Conservation (phyloP, 2,797 vertebrate genomes). For the Valencia hispanica region DNA sequence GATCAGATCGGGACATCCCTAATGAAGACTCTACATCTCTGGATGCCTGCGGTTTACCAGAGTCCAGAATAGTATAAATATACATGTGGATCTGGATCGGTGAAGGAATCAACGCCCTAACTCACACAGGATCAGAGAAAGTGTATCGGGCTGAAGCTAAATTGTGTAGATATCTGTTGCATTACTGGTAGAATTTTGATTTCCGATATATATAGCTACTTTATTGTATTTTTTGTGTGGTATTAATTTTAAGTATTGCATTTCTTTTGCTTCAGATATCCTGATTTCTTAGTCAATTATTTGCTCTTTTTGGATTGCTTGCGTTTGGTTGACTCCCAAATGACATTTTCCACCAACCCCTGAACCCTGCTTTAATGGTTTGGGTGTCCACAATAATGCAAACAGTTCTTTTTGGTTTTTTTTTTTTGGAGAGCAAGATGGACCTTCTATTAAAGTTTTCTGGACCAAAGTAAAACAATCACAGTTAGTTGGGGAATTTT, state of each 20-base stretch:
- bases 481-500: not conserved
- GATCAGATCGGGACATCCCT: too few species aligned
- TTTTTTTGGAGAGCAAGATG: not conserved
- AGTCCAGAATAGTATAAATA: not conserved
- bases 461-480: not conserved
- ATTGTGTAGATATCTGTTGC: not conserved
- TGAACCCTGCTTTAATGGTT: too few species aligned
- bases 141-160: not conserved
- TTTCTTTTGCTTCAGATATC: not conserved
- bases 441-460: not conserved
- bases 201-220: not conserved
- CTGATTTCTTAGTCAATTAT: not conserved
- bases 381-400: not conserved
- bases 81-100: not conserved
- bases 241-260: not conserved
- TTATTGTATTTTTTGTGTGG: not conserved
- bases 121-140: not conserved
- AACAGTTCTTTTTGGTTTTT: too few species aligned
- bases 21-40: not conserved
- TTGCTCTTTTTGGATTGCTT: not conserved
- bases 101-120: not conserved
- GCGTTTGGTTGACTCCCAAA: too few species aligned
- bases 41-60: not conserved
- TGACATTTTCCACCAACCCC: too few species aligned
- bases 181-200: not conserved